Base-by-base conservation (phyloP, 2,888 invertebrate species). In the Cyclophora albipunctata region DNA sequence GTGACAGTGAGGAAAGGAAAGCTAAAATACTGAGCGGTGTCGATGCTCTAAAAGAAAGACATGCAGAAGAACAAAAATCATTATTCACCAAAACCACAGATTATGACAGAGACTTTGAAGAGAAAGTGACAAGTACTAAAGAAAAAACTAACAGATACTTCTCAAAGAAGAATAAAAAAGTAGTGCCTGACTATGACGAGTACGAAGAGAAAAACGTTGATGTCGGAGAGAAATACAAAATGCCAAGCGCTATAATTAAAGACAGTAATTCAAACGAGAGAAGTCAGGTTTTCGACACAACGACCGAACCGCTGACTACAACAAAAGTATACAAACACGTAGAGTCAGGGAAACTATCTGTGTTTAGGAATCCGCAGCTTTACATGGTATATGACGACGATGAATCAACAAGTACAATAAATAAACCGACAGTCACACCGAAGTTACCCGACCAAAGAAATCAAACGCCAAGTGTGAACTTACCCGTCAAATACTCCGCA, bases 1-100 rank as follows among this genome's bases (percentile, higher is more conserved):
- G 50, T 46, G 81, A 83, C 64, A 81, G 64, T 47, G 85, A 85
- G 64, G 77, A 69, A 1, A 83, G 71, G 52, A 86, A 86, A 61
- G 71, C 76, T 3, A 74, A 69, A 50, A 79, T 88, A 55, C 64
- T 88, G 42, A 72, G 73, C 7, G 74, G 75, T 50, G 85, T 88
- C 3, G 87, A 88, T 51, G 79, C 81, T 43, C 60, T 88, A 7
- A 88, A 86, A 67, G 66, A 71, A 51, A 71, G 84, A 20, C 88
- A 88, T 52, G 78, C 74, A 7, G 60, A 72, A 56, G 87, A 88
- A 65, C 84, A 85, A 56, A 73, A 72, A 59, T 57, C 60, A 2
- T 76, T 86, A 62, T 73, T 78, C 6, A 20, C 20, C 20, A 20
- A 20, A 20, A 20, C 20, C 20, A 20, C 20, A 1, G 20, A 20